Conservation (phyloP, 2,888 invertebrate genomes). For the Lasioglossum lativentre region DNA sequence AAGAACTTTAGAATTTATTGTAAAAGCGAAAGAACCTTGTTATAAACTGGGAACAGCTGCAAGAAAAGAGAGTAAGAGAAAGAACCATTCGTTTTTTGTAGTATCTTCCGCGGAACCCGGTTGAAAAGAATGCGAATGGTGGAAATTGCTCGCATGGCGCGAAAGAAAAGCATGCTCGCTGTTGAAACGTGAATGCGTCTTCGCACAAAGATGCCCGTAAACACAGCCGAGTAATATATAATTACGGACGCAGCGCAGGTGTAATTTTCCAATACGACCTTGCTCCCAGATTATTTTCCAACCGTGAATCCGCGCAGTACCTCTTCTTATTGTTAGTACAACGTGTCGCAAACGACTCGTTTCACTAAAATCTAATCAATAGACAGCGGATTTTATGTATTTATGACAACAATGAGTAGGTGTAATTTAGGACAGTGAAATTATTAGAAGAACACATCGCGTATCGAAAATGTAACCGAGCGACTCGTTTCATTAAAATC, state of each 20-base stretch:
- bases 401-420: no score
- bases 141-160: constrained; percentile 35
- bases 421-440: no score
- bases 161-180: constrained; percentile 32
- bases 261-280: constrained; percentile 59
- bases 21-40: not conserved
- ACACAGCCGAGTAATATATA: constrained; percentile 42
- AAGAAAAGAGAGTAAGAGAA: not conserved
- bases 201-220: constrained; percentile 35
- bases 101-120: not conserved
- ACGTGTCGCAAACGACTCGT: not conserved
- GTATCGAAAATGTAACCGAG: no score
- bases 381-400: no score
- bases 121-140: constrained; percentile 38
- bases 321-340: not conserved
- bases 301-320: constrained; percentile 13
- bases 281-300: constrained; percentile 8
- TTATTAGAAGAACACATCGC: no score
- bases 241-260: constrained; percentile 31
- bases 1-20: not conserved
- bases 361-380: not conserved
- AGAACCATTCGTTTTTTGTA: constrained; percentile 25
- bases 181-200: constrained; percentile 42
- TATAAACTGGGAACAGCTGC: not conserved
- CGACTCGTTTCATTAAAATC: no score